Base-by-base conservation (phyloP, 53 echinoderm and acorn worm species). In the Temnopleurus reevesii region DNA sequence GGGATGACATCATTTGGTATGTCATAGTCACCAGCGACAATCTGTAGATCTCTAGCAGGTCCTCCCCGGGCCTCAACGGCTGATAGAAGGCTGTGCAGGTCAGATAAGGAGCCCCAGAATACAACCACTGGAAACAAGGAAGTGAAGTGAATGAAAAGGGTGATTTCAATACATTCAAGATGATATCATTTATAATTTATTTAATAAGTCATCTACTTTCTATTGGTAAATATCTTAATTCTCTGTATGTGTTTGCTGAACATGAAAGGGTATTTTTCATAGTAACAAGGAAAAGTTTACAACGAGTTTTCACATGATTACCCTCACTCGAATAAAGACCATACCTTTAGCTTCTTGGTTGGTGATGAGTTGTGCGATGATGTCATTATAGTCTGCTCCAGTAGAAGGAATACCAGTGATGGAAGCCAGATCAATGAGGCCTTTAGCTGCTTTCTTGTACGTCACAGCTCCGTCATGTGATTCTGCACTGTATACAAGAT, bases 11-110 rank as follows among this genome's bases (percentile, higher is more conserved):
- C 79, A 13, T 12, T 10, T 5, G 46, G 46, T 0, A 49, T 86
- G 43, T 77, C 58, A 19, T 79, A 57, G 46, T 61, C 56, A 15
- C 76, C 55, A 29, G 76, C 77, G 18, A 93, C 60, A 41, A 91
- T 81, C 60, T 84, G 79, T 10, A 93, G 91, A 55, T 86, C 76
- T 23, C 53, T 31, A 43, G 93, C 93, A 12, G 84, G 80, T 13
- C 93, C 91, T 26, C 77, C 43, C 12, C 53, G 44, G 28, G 91
- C 61, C 33, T 93, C 49, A 19, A 93, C 66, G 47, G 93, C 91
- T 30, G 47, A 49, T 17, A 91, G 55, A 0, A 93, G 53, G 15
- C 41, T 65, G 55, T 34, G 23, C 10, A 82, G n/a, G 33, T 93
- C 63, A 12, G 25, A 26, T 4, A 91, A 28, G 0, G 84, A 85